Evolutionary conservation across 1,140 invertebrate genomes (phyloP).

Genomic region (Adelges cooleyi): DNA sequence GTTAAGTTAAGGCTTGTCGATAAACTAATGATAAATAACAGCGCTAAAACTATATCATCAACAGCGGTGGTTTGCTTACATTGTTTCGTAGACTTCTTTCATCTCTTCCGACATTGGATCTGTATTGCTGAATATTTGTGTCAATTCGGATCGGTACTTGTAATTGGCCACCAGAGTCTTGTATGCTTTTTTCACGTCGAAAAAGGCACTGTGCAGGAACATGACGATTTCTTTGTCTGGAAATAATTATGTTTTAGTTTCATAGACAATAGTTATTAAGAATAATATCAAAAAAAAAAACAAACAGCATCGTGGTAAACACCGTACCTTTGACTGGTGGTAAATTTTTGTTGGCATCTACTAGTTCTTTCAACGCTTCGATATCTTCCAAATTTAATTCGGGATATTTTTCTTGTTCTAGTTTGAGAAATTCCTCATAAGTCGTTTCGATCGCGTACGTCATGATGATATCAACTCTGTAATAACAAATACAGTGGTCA

Average conservation of each 20-base stretch:
- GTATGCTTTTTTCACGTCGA: neutral
- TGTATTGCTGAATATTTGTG: neutral
- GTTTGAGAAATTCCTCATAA: neutral
- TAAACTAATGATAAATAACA: too few relatives aligned
- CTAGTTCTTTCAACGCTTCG: neutral
- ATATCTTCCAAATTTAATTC: slow-evolving; percentile 14
- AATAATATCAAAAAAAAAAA: neutral
- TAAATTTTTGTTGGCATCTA: neutral
- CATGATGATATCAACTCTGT: too few relatives aligned
- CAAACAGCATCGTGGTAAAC: too few relatives aligned
- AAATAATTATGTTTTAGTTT: too few relatives aligned
- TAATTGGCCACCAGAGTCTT: neutral
- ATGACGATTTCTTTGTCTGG: slow-evolving; percentile 1
- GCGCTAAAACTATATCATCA: too few relatives aligned
- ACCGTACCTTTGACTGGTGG: neutral
- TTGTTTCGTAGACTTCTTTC: neutral
- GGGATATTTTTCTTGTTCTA: slow-evolving; percentile 4
- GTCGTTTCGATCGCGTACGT: neutral
- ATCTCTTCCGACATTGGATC: neutral
- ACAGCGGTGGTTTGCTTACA: slow-evolving; percentile 13
- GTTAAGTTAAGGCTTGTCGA: too few relatives aligned
- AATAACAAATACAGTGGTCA: too few relatives aligned
- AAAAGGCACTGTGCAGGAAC: slow-evolving; percentile 5
- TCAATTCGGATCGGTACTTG: neutral
- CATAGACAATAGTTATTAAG: too few relatives aligned